A percentile compares a stretch with the other conserved stretches of the same genome.
Evolutionary conservation across 2,797 vertebrate species (phyloP).

Genomic region (Sebastes cheni): DNA sequence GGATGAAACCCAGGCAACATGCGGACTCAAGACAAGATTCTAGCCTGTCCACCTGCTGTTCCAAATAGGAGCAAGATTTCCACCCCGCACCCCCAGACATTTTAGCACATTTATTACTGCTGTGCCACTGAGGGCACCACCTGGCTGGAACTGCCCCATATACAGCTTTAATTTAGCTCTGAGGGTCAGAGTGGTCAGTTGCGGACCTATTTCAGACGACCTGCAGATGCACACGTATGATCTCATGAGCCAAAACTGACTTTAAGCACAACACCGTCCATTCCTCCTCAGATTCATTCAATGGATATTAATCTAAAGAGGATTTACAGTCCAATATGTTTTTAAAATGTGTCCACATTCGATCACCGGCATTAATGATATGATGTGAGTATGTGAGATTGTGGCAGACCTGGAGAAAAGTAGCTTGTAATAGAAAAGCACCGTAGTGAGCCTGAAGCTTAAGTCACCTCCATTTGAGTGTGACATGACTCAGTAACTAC

Average conservation of each 20-base stretch:
- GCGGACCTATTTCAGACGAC: conserved; percentile 32
- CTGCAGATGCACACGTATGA: background rate
- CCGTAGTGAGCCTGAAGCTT: conserved; percentile 46
- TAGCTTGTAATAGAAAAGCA: conserved; percentile 43
- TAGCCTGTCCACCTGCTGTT: conserved; percentile 32
- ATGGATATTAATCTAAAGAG: background rate
- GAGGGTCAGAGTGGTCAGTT: conserved; percentile 50
- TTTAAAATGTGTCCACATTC: background rate
- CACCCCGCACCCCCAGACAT: conserved; percentile 8
- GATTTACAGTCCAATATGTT: background rate
- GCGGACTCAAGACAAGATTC: background rate
- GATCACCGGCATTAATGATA: conserved; percentile 14
- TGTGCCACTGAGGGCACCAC: conserved; percentile 54
- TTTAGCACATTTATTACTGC: conserved; percentile 35
- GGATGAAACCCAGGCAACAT: background rate
- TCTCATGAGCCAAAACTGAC: background rate
- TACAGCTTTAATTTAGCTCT: conserved; percentile 65
- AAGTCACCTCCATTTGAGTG: conserved; percentile 46
- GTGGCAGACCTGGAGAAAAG: conserved; percentile 24
- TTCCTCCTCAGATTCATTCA: background rate
- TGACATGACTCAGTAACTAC: conserved; percentile 58
- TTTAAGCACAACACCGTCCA: background rate
- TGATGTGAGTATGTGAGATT: conserved; percentile 5
- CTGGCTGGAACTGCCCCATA: conserved; percentile 63
- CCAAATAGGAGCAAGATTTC: conserved; percentile 28